phyloP scores from a whole-genome alignment of 2,888 invertebrate species.

The Megastigmus dorsalis region DNA sequence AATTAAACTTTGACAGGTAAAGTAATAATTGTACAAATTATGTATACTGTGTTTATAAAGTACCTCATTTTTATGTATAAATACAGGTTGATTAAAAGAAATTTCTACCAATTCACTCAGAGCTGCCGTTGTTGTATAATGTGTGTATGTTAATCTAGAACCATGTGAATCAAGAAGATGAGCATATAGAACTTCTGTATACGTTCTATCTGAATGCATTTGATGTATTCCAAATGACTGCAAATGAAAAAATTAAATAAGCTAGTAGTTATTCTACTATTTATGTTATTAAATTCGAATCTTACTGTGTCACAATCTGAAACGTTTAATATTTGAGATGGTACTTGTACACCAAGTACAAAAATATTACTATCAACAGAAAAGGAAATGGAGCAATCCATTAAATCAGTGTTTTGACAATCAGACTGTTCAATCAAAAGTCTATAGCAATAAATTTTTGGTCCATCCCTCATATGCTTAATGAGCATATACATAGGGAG shows the following conservation, averaged over 20 bases:
- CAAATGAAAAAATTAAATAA: no score
- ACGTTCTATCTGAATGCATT: slow-evolving; percentile 67
- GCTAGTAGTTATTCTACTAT: no score
- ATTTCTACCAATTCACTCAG: slow-evolving; percentile 86
- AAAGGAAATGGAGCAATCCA: slow-evolving; percentile 87
- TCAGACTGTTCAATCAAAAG: slow-evolving; percentile 80
- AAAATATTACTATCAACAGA: slow-evolving; percentile 88
- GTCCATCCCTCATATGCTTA: slow-evolving; percentile 58
- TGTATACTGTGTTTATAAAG: background rate
- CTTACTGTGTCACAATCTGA: slow-evolving; percentile 19
- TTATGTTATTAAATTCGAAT: background rate
- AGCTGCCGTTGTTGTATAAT: slow-evolving; percentile 85
- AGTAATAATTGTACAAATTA: background rate
- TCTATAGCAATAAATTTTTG: slow-evolving; percentile 82
- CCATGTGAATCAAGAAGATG: slow-evolving; percentile 88
- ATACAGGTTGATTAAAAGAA: slow-evolving; percentile 86
- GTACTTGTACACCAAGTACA: slow-evolving; percentile 84
- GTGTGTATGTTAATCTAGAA: slow-evolving; percentile 86
- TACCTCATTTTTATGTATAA: slow-evolving; percentile 84
- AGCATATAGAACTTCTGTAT: slow-evolving; percentile 88
- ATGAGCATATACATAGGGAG: no score
- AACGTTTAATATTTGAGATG: slow-evolving; percentile 79
- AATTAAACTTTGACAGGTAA: background rate
- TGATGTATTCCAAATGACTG: background rate
- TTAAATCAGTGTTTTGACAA: slow-evolving; percentile 83